Conservation (phyloP, 2,888 invertebrate species). For the Chrysotoxum bicinctum region DNA sequence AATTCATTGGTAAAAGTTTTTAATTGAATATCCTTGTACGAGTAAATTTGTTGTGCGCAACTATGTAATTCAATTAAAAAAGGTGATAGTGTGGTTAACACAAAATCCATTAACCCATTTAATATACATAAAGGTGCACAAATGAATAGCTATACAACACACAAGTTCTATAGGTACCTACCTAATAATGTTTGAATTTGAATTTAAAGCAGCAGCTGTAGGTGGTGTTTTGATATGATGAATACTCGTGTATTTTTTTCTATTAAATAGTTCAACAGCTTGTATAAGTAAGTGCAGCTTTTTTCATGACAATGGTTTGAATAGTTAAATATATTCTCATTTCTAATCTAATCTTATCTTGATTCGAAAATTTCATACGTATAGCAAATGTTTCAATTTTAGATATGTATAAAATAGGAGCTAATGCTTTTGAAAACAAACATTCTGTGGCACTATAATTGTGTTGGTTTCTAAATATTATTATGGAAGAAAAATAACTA, state of each 20-base stretch:
- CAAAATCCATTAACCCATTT: conserved; percentile 59
- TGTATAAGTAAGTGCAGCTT: background rate
- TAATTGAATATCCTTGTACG: conserved; percentile 52
- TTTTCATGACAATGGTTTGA: conserved; percentile 2
- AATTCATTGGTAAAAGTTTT: conserved; percentile 41
- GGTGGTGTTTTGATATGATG: background rate
- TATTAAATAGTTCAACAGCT: background rate
- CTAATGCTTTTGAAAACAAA: background rate
- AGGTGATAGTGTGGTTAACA: conserved; percentile 59
- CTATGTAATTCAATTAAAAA: conserved; percentile 50
- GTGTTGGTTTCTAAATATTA: too few species aligned
- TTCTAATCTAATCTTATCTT: conserved; percentile 18
- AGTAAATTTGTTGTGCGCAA: conserved; percentile 29
- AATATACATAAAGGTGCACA: conserved; percentile 19
- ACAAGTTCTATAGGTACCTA: background rate
- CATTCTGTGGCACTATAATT: too few species aligned
- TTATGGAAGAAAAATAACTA: too few species aligned
- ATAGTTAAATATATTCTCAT: background rate
- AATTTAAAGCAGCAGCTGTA: conserved; percentile 14
- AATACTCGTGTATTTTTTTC: background rate
- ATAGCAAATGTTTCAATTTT: background rate
- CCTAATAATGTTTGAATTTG: background rate
- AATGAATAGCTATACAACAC: background rate
- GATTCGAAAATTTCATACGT: background rate
- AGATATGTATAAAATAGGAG: background rate